A percentile compares a stretch with the other conserved stretches of the same genome.
These are phyloP conservation scores for Clarias pachynema DNA, from an alignment of 2,797 vertebrate species.

Conservation along the genomic window DNA sequence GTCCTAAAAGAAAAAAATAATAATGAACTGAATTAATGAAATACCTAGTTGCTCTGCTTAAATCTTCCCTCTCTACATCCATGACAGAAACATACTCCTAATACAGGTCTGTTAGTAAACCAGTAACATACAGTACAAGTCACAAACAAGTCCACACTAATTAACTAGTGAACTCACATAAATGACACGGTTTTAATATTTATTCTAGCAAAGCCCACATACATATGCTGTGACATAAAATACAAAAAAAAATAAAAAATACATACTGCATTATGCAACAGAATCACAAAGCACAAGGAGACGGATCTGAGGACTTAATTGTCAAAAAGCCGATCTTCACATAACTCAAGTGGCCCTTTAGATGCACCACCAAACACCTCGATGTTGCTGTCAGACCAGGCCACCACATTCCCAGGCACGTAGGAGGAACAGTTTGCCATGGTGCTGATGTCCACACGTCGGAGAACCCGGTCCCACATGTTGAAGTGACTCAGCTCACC, in stretches of 20 bases:
- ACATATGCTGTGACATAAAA: constrained; percentile 6
- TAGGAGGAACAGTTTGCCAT: constrained; percentile 95
- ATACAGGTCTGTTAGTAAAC: constrained; percentile 2
- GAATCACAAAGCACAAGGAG: constrained; percentile 1
- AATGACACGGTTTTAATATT: background rate
- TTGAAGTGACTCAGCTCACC: constrained; percentile 98
- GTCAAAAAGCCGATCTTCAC: constrained; percentile 87
- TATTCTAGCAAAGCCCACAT: background rate
- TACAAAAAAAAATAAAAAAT: background rate
- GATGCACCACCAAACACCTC: constrained; percentile 94
- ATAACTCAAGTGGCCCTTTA: constrained; percentile 89
- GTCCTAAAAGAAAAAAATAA: background rate
- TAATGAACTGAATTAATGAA: background rate
- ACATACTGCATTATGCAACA: constrained; percentile 1
- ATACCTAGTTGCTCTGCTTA: background rate
- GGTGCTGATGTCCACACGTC: constrained; percentile 83
- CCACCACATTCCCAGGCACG: constrained; percentile 90
- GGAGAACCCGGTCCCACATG: constrained; percentile 95
- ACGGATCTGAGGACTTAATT: constrained; percentile 70
- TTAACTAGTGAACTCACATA: background rate
- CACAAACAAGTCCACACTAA: background rate
- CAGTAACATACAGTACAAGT: background rate
- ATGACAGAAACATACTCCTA: background rate
- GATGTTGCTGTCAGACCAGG: constrained; percentile 91
- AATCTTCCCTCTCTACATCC: background rate